Evolutionary conservation across 2,888 invertebrate genomes (phyloP), one percentile per base, ranked within the genome.

Genomic region (Pristionchus entomophagus): DNA sequence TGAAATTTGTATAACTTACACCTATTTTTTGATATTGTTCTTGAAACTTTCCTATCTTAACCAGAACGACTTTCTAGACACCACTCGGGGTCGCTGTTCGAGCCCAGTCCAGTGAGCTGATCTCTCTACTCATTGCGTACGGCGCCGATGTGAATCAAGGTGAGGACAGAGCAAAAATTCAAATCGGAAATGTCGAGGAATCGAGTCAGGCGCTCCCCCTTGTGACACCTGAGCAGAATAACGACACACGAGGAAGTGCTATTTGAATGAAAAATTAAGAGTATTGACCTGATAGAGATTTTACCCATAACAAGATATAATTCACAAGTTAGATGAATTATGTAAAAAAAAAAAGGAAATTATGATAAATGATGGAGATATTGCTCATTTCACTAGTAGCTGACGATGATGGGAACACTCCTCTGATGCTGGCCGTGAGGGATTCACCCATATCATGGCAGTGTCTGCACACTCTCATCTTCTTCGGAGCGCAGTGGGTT

Each of bases 61-160:
- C n/a, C n/a, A n/a, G n/a, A n/a, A n/a, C n/a, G n/a, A 45, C 45
- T 19, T n/a, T 53, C 19, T 93, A 95, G 84, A 95, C 95, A 2
- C 95, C 95, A n/a, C 92, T 95, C 53, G 95, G 95, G 89, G 93
- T 95, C 80, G 95, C 95, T 0, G 95, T 95, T 10, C 94, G 95
- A 59, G 94, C 94, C 41, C 95, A 95, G 81, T 95, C 95, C 88
- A 94, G 95, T 29, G 94, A 95, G 81, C 94, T 95, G 83, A 94
- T 95, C 35, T 94, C 95, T 59, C 93, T 95, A 14, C 94, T 95
- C 35, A 94, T 95, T 81, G 94, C 95, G 88, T 95, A 95, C 91
- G 95, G 95, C 53, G 95, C 95, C 1, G 93, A 94, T 86, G 93
- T 94, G 2, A 94, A 95, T 91, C 93, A 94, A 78, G 94, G 94